These are phyloP conservation scores for Papilio polytes DNA, from an alignment of 1,140 invertebrate genomes.

Conservation along the genomic window DNA sequence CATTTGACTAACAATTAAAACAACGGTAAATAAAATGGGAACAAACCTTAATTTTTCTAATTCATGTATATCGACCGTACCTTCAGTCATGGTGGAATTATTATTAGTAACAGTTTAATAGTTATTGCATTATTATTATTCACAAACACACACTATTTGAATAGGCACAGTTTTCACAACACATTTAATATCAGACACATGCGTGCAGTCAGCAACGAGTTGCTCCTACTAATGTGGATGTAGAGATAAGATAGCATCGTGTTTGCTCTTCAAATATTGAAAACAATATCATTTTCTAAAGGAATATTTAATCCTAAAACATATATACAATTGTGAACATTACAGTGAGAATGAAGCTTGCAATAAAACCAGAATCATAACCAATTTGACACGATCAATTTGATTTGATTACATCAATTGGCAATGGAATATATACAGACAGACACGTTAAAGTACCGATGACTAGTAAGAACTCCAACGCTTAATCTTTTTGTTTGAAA, in stretches of 20 bases:
- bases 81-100: conserved; percentile 60
- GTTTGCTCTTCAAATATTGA: conserved; percentile 62
- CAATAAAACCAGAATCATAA: conserved; percentile 39
- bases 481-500: background rate
- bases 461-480: background rate
- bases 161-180: conserved; percentile 55
- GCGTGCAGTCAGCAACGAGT: conserved; percentile 61
- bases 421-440: conserved; percentile 48
- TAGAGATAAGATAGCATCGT: conserved; percentile 69
- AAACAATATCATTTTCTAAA: conserved; percentile 61
- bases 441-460: conserved; percentile 41
- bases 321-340: background rate
- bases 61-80: conserved; percentile 64
- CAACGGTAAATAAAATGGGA: background rate
- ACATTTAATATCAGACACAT: conserved; percentile 50
- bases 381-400: conserved; percentile 48
- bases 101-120: conserved; percentile 39
- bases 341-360: conserved; percentile 35
- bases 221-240: conserved; percentile 64
- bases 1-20: no score
- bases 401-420: conserved; percentile 68
- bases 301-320: conserved; percentile 47
- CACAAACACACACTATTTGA: conserved; percentile 43
- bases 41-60: conserved; percentile 72
- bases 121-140: conserved; percentile 45